Evolutionary conservation across 2,797 vertebrate genomes (phyloP), one percentile per base, ranked within the genome.

Genomic region (Schizothorax lantsangensis): DNA sequence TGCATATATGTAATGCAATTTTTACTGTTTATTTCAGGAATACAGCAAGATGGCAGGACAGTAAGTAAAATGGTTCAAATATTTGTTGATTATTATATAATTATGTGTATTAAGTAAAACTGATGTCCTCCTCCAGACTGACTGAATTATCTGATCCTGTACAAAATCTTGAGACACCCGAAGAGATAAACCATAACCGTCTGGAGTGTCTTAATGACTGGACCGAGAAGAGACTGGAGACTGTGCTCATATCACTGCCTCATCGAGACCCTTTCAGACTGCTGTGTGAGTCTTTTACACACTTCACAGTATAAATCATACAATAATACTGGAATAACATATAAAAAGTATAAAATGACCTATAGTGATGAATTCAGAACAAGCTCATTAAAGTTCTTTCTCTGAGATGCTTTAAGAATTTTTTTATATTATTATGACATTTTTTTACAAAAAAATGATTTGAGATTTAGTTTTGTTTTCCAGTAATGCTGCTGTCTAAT

Each of bases 201-300:
- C 89, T 96, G 83, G 85, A 88, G 5, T 94, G 89, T 89, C 92
- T 96, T 84, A 91, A 94, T 88, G 88, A 64, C 21, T 96, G 96
- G 95, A 94, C 93, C 0, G 93, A 95, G 82, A 95, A 88, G 68
- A 93, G 95, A 0, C 89, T 95, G 81, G 91, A 94, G 43, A 59
- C 87, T 0, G 90, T 96, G 30, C 45, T 94, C 77, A 90, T 93
- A 74, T 87, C 90, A 2, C 72, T 91, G 90, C 92, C 93, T 0
- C 93, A 95, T 89, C 52, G 94, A 89, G 94, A 95, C 71, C 91
- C 94, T 23, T 94, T 94, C 89, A 92, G 89, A 84, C 91, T 96
- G 86, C 91, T 94, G 10, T 95, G 96, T 96, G 87, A 94, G 95
- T 86, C 43, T 17, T 79, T 52, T 9, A 69, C 19, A 33, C 26